These are phyloP conservation scores for Agrilus mali DNA, from an alignment of 2,888 invertebrate genomes.

Conservation along the genomic window DNA sequence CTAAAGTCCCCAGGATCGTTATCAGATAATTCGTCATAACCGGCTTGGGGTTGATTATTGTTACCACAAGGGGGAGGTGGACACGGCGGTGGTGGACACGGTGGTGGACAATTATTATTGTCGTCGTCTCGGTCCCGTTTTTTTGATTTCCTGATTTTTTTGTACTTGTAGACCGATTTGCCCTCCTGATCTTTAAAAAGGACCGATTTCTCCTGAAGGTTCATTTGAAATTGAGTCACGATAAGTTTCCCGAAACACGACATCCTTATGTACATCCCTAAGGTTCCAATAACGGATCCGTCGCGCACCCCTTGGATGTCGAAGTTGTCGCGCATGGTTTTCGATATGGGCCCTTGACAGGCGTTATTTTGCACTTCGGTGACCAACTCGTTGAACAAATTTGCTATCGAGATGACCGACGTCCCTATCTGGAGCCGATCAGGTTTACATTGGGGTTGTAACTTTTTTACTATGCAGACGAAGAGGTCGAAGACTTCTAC, in stretches of 20 bases:
- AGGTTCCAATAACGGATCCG: slow-evolving; percentile 41
- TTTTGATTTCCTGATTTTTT: slow-evolving; percentile 18
- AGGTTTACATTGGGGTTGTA: slow-evolving; percentile 48
- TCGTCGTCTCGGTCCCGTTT: no score
- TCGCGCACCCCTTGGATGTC: slow-evolving; percentile 36
- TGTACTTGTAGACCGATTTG: slow-evolving; percentile 30
- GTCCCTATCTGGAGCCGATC: slow-evolving; percentile 47
- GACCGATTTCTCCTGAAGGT: slow-evolving; percentile 31
- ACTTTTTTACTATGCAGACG: slow-evolving; percentile 44
- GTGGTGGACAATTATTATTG: no score
- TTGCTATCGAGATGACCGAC: slow-evolving; percentile 44
- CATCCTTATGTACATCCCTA: slow-evolving; percentile 47
- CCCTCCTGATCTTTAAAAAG: slow-evolving; percentile 34
- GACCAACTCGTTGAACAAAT: slow-evolving; percentile 45
- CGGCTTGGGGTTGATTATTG: background rate
- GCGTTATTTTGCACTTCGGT: slow-evolving; percentile 29
- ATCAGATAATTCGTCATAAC: slow-evolving; percentile 3
- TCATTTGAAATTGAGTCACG: slow-evolving; percentile 51
- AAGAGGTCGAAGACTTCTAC: slow-evolving; percentile 38
- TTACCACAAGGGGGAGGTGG: background rate
- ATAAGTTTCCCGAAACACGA: slow-evolving; percentile 54
- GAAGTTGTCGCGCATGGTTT: slow-evolving; percentile 48
- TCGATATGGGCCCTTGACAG: slow-evolving; percentile 38
- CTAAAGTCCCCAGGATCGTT: no score
- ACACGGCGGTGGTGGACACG: no score